These are phyloP conservation scores for Mantis religiosa DNA, from an alignment of 2,888 invertebrate genomes.

Conservation along the genomic window DNA sequence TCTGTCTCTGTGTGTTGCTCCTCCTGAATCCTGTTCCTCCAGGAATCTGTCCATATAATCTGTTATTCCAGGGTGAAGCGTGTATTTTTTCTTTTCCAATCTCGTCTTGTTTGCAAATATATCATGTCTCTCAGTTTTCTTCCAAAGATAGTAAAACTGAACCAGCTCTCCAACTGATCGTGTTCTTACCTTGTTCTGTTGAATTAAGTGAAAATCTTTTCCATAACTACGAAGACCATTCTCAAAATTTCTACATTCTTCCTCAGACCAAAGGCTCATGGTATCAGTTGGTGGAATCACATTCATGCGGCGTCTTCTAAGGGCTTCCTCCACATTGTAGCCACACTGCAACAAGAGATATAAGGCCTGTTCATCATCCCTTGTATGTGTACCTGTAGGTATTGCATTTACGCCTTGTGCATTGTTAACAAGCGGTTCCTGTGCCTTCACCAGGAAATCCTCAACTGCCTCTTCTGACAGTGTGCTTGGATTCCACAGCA, in stretches of 20 bases:
- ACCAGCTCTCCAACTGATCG: constrained; percentile 94
- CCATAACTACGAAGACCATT: constrained; percentile 88
- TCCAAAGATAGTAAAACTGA: constrained; percentile 87
- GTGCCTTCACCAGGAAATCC: constrained; percentile 65
- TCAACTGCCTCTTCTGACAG: constrained; percentile 70
- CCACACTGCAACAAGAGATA: constrained; percentile 89
- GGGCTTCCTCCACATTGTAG: constrained; percentile 90
- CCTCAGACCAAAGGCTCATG: constrained; percentile 91
- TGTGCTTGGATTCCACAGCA: constrained; percentile 86
- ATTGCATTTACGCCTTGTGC: constrained; percentile 52
- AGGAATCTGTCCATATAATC: constrained; percentile 92
- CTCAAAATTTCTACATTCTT: constrained; percentile 95
- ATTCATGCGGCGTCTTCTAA: constrained; percentile 73
- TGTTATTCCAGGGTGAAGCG: constrained; percentile 85
- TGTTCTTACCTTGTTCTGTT: constrained; percentile 87
- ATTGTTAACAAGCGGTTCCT: constrained; percentile 42
- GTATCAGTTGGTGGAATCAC: constrained; percentile 65
- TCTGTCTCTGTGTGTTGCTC: constrained; percentile 53
- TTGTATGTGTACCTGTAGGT: constrained; percentile 69
- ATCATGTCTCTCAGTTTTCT: constrained; percentile 96
- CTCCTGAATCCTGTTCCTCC: constrained; percentile 70
- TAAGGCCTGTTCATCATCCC: constrained; percentile 87
- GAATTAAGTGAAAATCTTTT: constrained; percentile 93
- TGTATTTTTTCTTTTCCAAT: constrained; percentile 88
- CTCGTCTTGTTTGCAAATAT: constrained; percentile 79